A percentile compares a stretch with the other conserved stretches of the same genome.
These are phyloP conservation scores for Carcharodon carcharias DNA, from an alignment of 2,797 vertebrate genomes.

Conservation along the genomic window DNA sequence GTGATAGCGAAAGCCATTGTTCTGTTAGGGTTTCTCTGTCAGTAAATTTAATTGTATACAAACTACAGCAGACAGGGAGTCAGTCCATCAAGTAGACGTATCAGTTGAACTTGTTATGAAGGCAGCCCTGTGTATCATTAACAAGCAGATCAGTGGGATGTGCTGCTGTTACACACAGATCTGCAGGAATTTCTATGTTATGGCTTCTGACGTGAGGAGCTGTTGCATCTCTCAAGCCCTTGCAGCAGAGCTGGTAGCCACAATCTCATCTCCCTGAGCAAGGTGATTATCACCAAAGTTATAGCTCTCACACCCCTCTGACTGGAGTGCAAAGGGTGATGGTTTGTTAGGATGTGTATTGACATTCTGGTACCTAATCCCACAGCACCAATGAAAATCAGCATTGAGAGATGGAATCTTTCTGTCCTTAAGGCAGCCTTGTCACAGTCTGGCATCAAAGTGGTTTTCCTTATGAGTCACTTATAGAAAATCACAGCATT, in stretches of 20 bases:
- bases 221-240: not conserved
- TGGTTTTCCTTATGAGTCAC: too few species aligned
- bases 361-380: too few species aligned
- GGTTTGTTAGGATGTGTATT: too few species aligned
- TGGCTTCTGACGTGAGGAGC: not conserved
- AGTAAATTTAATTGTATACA: slow-evolving; percentile 5
- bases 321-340: too few species aligned
- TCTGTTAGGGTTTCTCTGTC: not conserved
- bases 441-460: too few species aligned
- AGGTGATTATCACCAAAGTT: too few species aligned
- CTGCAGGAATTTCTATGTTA: not conserved
- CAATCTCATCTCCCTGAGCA: not conserved
- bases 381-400: too few species aligned
- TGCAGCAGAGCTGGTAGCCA: not conserved
- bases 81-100: not conserved
- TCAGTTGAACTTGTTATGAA: not conserved
- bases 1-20: not conserved
- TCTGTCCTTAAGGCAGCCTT: too few species aligned
- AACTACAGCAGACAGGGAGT: not conserved
- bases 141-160: not conserved
- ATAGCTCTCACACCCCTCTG: too few species aligned
- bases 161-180: not conserved
- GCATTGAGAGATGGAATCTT: too few species aligned
- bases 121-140: not conserved
- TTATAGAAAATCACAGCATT: too few species aligned